These are phyloP conservation scores for Gymnocypris eckloni DNA, from an alignment of 2,797 vertebrate genomes.

Conservation along the genomic window DNA sequence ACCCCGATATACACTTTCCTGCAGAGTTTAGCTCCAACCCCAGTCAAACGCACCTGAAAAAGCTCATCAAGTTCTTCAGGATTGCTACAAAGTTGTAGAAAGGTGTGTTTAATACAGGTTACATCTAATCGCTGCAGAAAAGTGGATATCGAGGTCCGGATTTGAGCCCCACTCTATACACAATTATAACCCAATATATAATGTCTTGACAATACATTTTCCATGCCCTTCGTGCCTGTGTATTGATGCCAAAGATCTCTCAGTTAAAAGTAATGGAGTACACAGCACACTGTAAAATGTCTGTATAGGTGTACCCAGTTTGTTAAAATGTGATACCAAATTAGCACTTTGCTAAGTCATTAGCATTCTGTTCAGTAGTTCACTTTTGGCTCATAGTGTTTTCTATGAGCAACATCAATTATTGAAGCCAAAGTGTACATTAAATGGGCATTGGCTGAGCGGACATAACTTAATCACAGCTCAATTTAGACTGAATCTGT, in stretches of 20 bases:
- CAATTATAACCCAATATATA: no score
- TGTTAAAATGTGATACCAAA: background rate
- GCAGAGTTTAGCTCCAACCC: no score
- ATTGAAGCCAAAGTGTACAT: constrained; percentile 9
- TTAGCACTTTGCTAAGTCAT: background rate
- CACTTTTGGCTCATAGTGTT: background rate
- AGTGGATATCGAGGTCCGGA: no score
- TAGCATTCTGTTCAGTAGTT: background rate
- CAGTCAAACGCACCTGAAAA: no score
- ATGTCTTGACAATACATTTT: background rate
- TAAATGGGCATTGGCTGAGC: constrained; percentile 8
- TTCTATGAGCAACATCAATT: constrained; percentile 7
- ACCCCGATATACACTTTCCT: no score
- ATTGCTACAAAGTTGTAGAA: no score
- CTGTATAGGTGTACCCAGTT: background rate
- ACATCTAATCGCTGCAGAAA: no score
- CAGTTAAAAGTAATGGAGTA: background rate
- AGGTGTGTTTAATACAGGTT: no score
- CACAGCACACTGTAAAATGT: no score
- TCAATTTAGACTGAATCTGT: background rate
- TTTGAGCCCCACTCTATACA: no score
- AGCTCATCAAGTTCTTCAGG: no score
- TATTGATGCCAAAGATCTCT: background rate
- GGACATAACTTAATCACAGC: constrained; percentile 21
- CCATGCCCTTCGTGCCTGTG: no score